Base-by-base conservation (phyloP, 2,113 vertebrate species). In the Pseudorectes ferrugineus region DNA sequence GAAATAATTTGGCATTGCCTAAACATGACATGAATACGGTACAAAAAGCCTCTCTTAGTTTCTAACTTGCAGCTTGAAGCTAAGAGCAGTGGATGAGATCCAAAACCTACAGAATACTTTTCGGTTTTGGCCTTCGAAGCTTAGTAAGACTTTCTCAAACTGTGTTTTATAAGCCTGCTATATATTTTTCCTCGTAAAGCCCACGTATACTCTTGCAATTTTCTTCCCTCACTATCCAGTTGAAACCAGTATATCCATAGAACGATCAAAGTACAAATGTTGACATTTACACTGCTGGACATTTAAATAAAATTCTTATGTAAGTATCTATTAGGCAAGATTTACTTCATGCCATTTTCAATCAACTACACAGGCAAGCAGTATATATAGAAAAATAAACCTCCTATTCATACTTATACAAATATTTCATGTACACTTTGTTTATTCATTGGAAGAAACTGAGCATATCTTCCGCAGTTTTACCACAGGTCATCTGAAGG, bases 401-500 rank as follows among this genome's bases (percentile, higher is more conserved):
- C 92, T 85, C 92, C 90, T 96, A 95, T 97, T 96, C 96, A 93
- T 93, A 92, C 91, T 97, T 97, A 93, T 8, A 96, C 95, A 98
- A 98, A 98, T 97, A 98, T 97, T 94, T 98, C 97, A 97, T 97
- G 95, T 97, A 82, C 65, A 67, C 96, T 98, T 99, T 99, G 98
- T 99, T 99, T 99, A 98, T 97, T 93, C 97, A 96, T 96, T 98
- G 97, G 96, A 98, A 98, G 98, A 98, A 99, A 98, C 98, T 98
- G 98, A 98, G 98, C 99, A 97, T 99, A 98, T 98, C 98, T 97
- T 98, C 98, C 94, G 95, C 97, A 97, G 97, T 98, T 99, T 98
- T 98, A 98, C 96, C 97, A 94, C 97, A 96, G 99, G 99, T 99
- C 99, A 99, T 97, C 97, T 97, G 96, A 97, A 98, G 99, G 99